Base-by-base conservation (phyloP, 2,888 invertebrate species). In the Mesorhabditis spiculigera region DNA sequence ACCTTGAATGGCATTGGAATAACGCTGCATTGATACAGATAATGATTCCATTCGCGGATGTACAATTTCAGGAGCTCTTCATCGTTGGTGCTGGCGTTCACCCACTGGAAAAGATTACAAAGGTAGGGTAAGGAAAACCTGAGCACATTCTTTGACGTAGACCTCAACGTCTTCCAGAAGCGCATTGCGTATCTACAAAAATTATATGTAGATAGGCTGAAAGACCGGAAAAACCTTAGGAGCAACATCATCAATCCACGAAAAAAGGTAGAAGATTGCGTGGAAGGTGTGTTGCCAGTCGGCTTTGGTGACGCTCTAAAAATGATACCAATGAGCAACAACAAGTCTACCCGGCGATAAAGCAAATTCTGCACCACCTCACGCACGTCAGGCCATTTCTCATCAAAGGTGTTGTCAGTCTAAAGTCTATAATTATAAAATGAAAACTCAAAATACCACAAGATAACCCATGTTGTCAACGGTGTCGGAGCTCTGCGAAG, bases 31-130 rank as follows among this genome's bases (percentile, higher is more conserved):
- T 98, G 97, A 4, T 94, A 93, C 86, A 95, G 96, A 89, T 96
- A 98, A 86, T 94, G 95, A 67, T 94, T 91, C 98, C 98, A 99
- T 88, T 98, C 97, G 5, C 92, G 91, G 81, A 97, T 97, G 87
- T 99, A 99, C 0, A 95, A 93, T 87, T 94, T 94, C 5, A 98
- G 89, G 58, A 98, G 89, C 0, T 95, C 94, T 86, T 95, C 94
- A 82, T 97, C 96, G 86, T 96, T 95, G 75, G 93, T 90, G 86
- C 95, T 93, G 0, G 93, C 91, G 76, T 94, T 89, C 3, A 98
- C 95, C 82, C 93, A 86, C 90, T 90, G 84, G 70, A 85, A 73
- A 63, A 16, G 43, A 43, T 10, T 10, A 13, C 58, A 13, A n/a
- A n/a, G 13, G 58, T 13, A 10, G 16, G 58, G 16, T 28, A 64